Base-by-base conservation (phyloP, 1,140 invertebrate species). In the Drosophila pandora region DNA sequence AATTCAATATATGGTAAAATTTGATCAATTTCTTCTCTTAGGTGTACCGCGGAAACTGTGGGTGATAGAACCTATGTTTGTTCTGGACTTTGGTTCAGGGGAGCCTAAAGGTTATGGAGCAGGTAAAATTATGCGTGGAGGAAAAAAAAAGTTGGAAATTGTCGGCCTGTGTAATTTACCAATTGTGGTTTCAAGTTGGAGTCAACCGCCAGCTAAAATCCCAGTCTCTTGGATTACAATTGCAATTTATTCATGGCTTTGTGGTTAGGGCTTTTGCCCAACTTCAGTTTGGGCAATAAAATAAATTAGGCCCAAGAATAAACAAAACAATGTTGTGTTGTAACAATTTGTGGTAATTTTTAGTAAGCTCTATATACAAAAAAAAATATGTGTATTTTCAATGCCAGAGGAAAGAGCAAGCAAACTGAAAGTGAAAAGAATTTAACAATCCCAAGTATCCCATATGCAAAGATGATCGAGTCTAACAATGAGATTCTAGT, bases 221-320 rank as follows among this genome's bases (percentile, higher is more conserved):
- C 62, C 62, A 67, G 62, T 68, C 65, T 56, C 41, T 54, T 47
- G 12, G 37, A 59, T 67, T 64, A 67, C 63, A 64, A 64, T 10
- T 67, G 60, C 63, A 67, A 67, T 64, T 67, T 67, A 67, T 67
- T 64, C 63, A 67, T 67, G 63, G 25, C 63, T 67, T 10, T 69
- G 63, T 21, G 65, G 63, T 56, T 48, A 21, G 5, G 53, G 13
- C 9, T 23, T 64, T 59, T 54, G 59, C 17, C 50, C 59, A 62
- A 67, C 63, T 64, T 41, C 21, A 52, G 63, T 64, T 67, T 39
- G 63, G 63, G 63, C 47, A 64, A 67, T 67, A 67, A 67, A 67
- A 45, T 53, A 64, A 67, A 64, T 67, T 64, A 50, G 63, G 34
- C 63, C 63, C 59, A 63, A 62, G 47, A 50, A 55, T 68, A 69